A percentile compares a stretch with the other conserved stretches of the same genome.
These are phyloP conservation scores for Pelmatolapia mariae DNA, from an alignment of 2,113 vertebrate genomes.

Conservation along the genomic window DNA sequence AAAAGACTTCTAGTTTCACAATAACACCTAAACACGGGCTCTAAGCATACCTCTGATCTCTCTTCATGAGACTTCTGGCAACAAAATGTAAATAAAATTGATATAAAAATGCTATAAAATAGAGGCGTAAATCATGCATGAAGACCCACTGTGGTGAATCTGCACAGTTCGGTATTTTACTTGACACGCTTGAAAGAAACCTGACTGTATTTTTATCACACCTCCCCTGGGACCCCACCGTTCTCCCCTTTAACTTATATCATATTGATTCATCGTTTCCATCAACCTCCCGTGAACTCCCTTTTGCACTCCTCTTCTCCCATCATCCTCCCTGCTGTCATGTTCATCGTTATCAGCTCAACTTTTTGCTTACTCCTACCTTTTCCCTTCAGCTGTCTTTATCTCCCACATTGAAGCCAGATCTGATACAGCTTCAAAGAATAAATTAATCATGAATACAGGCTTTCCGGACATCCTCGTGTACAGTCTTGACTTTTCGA, in stretches of 20 bases:
- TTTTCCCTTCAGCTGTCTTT: neutral
- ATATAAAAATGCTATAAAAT: neutral
- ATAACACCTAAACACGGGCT: neutral
- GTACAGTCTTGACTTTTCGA: neutral
- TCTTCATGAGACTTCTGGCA: neutral
- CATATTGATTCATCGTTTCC: neutral
- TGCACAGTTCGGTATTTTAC: neutral
- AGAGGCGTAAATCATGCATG: neutral
- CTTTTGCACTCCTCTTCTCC: neutral
- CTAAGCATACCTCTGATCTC: neutral
- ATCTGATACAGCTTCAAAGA: conserved; percentile 30
- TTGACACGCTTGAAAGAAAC: neutral
- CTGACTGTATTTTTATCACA: neutral
- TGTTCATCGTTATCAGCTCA: conserved; percentile 12
- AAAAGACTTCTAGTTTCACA: neutral
- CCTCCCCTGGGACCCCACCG: neutral
- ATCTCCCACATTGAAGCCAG: neutral
- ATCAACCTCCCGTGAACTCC: neutral
- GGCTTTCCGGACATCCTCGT: neutral
- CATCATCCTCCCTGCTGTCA: conserved; percentile 23
- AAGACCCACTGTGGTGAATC: neutral
- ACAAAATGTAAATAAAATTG: neutral
- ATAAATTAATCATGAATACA: neutral
- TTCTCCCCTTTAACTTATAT: neutral
- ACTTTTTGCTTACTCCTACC: neutral